phyloP scores from a whole-genome alignment of 2,888 invertebrate species.

The Sphecodes monilicornis region DNA sequence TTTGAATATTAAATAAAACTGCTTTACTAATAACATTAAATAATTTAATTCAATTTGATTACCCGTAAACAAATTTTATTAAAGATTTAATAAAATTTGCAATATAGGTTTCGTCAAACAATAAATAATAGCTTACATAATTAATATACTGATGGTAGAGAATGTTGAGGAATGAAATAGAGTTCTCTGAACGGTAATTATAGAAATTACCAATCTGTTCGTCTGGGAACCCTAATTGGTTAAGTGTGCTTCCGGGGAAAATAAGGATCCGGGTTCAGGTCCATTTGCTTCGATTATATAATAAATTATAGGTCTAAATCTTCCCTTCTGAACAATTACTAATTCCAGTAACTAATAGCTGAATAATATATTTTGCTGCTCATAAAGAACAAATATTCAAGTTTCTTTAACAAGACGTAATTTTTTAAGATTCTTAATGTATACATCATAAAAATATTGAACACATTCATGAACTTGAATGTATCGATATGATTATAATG shows the following conservation, averaged over 20 bases:
- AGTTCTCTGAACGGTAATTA: constrained; percentile 3
- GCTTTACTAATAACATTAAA: no score
- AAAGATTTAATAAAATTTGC: background rate
- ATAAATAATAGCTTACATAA: background rate
- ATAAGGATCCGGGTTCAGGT: constrained; percentile 5
- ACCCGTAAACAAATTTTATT: no score
- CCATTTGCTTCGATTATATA: background rate
- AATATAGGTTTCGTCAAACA: background rate
- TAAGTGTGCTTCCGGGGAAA: background rate
- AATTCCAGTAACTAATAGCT: background rate
- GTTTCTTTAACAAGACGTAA: background rate
- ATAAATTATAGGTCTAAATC: background rate
- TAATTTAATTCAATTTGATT: no score
- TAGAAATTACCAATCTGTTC: constrained; percentile 8
- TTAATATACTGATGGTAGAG: background rate
- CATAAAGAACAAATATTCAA: background rate
- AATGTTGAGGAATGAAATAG: background rate
- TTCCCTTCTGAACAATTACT: background rate
- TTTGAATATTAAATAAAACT: no score
- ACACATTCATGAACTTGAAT: no score
- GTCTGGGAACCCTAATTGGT: background rate
- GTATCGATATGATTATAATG: no score
- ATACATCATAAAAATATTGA: background rate
- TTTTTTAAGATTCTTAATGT: background rate
- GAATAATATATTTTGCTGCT: background rate